Percentiles rank a stretch among this genome's conserved stretches.
These are phyloP conservation scores for Scomber japonicus DNA, from an alignment of 2,113 vertebrate species.

Conservation along the genomic window DNA sequence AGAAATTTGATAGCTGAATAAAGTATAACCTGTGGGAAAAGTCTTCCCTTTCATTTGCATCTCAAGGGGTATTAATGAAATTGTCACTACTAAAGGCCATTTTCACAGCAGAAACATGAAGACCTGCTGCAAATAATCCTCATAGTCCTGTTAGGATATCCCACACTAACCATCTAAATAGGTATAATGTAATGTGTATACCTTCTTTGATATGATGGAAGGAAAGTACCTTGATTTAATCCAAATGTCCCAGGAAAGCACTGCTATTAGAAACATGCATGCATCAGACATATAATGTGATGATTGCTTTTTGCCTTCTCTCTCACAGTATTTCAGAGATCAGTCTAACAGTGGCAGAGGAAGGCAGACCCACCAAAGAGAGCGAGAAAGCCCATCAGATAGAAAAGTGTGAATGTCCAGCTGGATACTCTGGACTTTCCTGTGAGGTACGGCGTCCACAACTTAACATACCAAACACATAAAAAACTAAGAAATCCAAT, in stretches of 20 bases:
- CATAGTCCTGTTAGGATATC: not conserved
- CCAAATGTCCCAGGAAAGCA: not conserved
- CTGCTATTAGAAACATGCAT: not conserved
- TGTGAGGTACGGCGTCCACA: conserved; percentile 89
- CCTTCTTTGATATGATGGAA: not conserved
- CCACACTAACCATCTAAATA: not conserved
- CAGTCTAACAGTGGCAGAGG: conserved; percentile 91
- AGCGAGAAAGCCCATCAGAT: conserved; percentile 88
- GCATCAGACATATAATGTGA: not conserved
- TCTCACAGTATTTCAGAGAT: conserved; percentile 94
- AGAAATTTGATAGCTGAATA: conserved; percentile 10
- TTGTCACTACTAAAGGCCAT: not conserved
- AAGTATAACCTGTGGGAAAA: conserved; percentile 1
- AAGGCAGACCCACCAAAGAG: conserved; percentile 79
- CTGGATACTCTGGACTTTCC: conserved; percentile 93
- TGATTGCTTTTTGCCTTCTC: not conserved
- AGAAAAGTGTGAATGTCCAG: conserved; percentile 93
- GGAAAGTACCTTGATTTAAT: not conserved
- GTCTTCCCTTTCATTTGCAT: not conserved
- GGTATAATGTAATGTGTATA: not conserved
- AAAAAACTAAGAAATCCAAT: not conserved
- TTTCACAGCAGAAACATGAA: not conserved
- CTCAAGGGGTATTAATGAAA: not conserved
- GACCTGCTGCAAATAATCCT: not conserved
- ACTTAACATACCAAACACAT: not conserved